Conservation (phyloP, 2,888 invertebrate species). For the Sarcophaga caerulescens region DNA sequence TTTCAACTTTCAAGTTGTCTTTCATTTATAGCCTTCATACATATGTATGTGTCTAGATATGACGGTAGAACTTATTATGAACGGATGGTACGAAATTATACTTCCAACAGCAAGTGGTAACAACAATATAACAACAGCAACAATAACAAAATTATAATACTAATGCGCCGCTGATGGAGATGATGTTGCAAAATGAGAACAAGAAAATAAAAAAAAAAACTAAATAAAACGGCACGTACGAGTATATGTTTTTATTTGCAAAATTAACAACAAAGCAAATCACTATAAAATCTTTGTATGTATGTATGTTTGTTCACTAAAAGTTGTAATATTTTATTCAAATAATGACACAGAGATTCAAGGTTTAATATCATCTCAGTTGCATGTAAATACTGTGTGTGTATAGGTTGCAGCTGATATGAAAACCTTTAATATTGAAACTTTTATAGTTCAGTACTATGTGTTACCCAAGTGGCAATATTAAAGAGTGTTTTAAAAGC, state of each 20-base stretch:
- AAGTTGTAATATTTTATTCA: slow-evolving; percentile 54
- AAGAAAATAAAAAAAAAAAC: slow-evolving; percentile 1
- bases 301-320: slow-evolving; percentile 49
- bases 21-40: slow-evolving; percentile 7
- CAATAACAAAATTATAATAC: slow-evolving; percentile 46
- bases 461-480: not conserved
- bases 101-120: not conserved
- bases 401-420: slow-evolving; percentile 49
- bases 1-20: slow-evolving; percentile 5
- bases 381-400: not conserved
- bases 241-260: slow-evolving; percentile 21
- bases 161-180: slow-evolving; percentile 53
- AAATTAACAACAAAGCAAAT: slow-evolving; percentile 29
- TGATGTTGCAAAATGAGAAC: slow-evolving; percentile 51
- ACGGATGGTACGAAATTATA: slow-evolving; percentile 26
- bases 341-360: slow-evolving; percentile 47
- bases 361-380: slow-evolving; percentile 39
- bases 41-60: not conserved
- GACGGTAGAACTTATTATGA: slow-evolving; percentile 29
- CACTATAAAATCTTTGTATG: not conserved
- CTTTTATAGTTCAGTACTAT: not conserved
- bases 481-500: not conserved
- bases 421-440: slow-evolving; percentile 44
- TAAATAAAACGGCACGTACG: slow-evolving; percentile 13
- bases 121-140: not conserved